phyloP scores from a whole-genome alignment of 2,113 vertebrate genomes.

The Scomber scombrus region DNA sequence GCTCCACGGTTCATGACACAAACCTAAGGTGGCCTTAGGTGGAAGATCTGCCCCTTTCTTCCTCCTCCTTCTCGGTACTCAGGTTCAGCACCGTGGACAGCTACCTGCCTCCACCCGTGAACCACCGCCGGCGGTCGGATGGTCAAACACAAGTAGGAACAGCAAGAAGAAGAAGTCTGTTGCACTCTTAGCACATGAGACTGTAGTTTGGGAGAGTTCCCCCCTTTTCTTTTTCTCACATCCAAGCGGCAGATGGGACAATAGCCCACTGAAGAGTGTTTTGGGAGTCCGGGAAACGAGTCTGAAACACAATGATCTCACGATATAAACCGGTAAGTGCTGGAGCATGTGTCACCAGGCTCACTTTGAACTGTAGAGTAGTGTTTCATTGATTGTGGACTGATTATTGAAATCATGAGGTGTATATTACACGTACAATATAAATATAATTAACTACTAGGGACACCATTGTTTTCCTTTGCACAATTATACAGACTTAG shows the following conservation, averaged over 20 bases:
- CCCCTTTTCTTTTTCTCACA: background rate
- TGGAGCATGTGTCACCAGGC: slow-evolving; percentile 5
- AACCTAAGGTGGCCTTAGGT: slow-evolving; percentile 35
- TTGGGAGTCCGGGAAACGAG: slow-evolving; percentile 47
- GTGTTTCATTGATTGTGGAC: background rate
- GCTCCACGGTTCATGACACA: background rate
- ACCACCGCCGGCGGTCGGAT: background rate
- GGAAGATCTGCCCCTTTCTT: slow-evolving; percentile 23
- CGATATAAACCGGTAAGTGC: slow-evolving; percentile 84
- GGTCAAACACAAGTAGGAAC: slow-evolving; percentile 34
- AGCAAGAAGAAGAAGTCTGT: slow-evolving; percentile 2
- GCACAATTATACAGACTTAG: background rate
- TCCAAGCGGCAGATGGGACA: slow-evolving; percentile 48
- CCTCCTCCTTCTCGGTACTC: slow-evolving; percentile 26
- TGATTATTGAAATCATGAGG: background rate
- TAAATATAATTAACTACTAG: background rate
- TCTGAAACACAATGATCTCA: slow-evolving; percentile 74
- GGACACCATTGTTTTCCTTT: background rate
- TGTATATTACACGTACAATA: background rate
- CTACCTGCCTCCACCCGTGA: slow-evolving; percentile 53
- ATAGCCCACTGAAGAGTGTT: background rate
- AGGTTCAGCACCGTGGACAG: slow-evolving; percentile 86
- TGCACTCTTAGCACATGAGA: slow-evolving; percentile 41
- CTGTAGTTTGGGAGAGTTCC: background rate
- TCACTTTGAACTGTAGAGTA: background rate